Percentiles rank a stretch among this genome's conserved stretches.
phyloP scores from a whole-genome alignment of 2,888 invertebrate species.

The Carterocephalus palaemon region DNA sequence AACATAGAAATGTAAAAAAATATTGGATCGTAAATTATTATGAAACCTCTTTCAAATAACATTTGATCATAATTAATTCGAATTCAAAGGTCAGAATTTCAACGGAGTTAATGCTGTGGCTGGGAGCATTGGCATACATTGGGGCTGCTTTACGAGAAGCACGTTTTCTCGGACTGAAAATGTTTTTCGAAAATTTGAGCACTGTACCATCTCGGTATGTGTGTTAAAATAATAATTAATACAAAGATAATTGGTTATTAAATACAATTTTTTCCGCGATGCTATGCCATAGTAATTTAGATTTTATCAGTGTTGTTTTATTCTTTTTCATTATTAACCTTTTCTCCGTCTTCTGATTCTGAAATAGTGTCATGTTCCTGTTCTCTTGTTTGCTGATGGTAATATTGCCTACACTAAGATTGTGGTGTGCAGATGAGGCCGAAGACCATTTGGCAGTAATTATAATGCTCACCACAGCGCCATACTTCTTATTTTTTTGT shows the following conservation, averaged over 20 bases:
- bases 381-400: slow-evolving; percentile 94
- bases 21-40: too few relatives aligned
- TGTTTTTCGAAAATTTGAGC: slow-evolving; percentile 97
- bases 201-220: slow-evolving; percentile 68
- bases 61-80: background rate
- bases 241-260: too few relatives aligned
- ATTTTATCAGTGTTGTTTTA: too few relatives aligned
- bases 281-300: too few relatives aligned
- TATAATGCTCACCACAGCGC: slow-evolving; percentile 96
- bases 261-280: too few relatives aligned
- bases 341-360: too few relatives aligned
- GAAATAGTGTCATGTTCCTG: slow-evolving; percentile 91
- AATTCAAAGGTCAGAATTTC: slow-evolving; percentile 81
- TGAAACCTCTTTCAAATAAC: background rate
- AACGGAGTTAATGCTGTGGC: slow-evolving; percentile 87
- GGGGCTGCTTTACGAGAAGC: slow-evolving; percentile 92
- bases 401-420: slow-evolving; percentile 88
- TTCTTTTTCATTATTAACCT: too few relatives aligned
- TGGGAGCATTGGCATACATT: slow-evolving; percentile 91
- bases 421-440: slow-evolving; percentile 89
- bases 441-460: slow-evolving; percentile 96
- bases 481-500: slow-evolving; percentile 98
- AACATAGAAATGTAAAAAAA: background rate
- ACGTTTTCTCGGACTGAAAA: slow-evolving; percentile 92
- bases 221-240: too few relatives aligned